Percentiles rank a stretch among this genome's conserved stretches.
Conservation (phyloP, 2,888 invertebrate species). For the Folsomia manolachei region DNA sequence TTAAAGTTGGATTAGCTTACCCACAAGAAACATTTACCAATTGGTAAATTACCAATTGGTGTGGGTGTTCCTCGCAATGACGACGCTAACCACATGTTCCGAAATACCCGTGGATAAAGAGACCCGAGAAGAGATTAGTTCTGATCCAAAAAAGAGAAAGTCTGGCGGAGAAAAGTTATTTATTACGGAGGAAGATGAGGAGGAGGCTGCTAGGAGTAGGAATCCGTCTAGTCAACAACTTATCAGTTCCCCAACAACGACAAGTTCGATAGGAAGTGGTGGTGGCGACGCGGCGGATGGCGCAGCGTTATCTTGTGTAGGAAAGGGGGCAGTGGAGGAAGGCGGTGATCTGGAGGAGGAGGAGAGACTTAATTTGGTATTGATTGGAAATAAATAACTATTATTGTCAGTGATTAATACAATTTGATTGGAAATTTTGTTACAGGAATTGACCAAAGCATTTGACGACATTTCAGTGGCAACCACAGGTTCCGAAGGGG, state of each 20-base stretch:
- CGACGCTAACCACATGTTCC: not conserved
- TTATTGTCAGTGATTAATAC: not conserved
- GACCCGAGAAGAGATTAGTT: not conserved
- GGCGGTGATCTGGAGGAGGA: constrained; percentile 6
- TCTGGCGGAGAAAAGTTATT: constrained; percentile 1
- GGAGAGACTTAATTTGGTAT: not conserved
- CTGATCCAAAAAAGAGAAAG: not conserved
- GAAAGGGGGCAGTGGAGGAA: constrained; percentile 15
- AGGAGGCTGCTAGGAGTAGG: not conserved
- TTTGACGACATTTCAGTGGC: constrained; percentile 44
- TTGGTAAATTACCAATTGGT: too few relatives aligned
- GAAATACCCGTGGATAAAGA: not conserved
- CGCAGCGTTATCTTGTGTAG: constrained; percentile 2
- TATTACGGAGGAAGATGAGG: not conserved
- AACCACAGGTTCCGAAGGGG: constrained; percentile 39
- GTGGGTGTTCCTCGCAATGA: too few relatives aligned
- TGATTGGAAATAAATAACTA: too few relatives aligned
- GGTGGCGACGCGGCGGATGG: not conserved
- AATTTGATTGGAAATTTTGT: not conserved
- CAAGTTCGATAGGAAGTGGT: constrained; percentile 11
- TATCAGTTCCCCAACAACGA: not conserved
- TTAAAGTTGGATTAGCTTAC: too few relatives aligned
- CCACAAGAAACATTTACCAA: too few relatives aligned
- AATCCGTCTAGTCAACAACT: constrained; percentile 9
- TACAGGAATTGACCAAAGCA: constrained; percentile 36